Evolutionary conservation across 2,113 vertebrate genomes (phyloP).

Genomic region (Amphilophus citrinellus): DNA sequence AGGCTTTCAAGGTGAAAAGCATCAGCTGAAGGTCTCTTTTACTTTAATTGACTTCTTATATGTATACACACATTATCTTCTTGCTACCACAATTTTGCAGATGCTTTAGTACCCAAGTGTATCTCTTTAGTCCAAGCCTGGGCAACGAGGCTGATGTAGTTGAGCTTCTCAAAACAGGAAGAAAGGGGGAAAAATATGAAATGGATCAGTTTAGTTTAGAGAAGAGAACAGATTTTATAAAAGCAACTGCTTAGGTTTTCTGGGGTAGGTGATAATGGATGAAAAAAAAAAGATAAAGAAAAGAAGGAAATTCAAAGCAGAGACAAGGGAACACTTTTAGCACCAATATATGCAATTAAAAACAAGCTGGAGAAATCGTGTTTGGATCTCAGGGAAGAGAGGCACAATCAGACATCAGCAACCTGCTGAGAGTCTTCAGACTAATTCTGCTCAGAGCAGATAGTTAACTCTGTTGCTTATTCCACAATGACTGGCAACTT

Average conservation of each 20-base stretch:
- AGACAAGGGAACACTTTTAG: constrained; percentile 11
- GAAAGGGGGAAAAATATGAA: not conserved
- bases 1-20: constrained; percentile 62
- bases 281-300: not conserved
- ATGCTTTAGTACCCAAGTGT: not conserved
- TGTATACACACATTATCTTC: not conserved
- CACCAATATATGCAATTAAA: constrained; percentile 34
- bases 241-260: constrained; percentile 5
- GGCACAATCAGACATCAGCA: constrained; percentile 58
- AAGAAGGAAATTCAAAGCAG: not conserved
- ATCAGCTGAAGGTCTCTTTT: constrained; percentile 48
- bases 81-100: not conserved
- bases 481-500: constrained; percentile 27
- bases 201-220: not conserved
- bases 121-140: constrained; percentile 2
- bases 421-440: constrained; percentile 63
- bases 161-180: not conserved
- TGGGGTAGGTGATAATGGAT: not conserved
- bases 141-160: not conserved
- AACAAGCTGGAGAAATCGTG: constrained; percentile 13
- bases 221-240: not conserved
- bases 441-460: constrained; percentile 40
- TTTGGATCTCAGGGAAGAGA: constrained; percentile 37
- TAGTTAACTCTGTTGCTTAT: constrained; percentile 34
- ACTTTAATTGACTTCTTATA: constrained; percentile 7